Percentiles rank a stretch among this genome's conserved stretches.
These are phyloP conservation scores for Spodoptera exigua DNA, from an alignment of 2,888 invertebrate species.

Conservation along the genomic window DNA sequence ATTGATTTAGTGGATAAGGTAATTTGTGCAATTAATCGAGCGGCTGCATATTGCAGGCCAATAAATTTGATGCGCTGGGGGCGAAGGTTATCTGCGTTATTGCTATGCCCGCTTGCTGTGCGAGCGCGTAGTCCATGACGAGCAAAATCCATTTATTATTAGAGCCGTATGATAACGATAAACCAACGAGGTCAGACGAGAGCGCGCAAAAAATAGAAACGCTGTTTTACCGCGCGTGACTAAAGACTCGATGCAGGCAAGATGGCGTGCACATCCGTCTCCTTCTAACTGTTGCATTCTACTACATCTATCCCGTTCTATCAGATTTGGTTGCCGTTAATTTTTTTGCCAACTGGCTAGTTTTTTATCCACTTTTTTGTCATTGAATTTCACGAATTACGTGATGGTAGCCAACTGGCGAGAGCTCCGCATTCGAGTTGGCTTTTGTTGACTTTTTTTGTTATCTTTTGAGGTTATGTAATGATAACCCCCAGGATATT, in stretches of 20 bases:
- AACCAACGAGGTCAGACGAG: conserved; percentile 87
- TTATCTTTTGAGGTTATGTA: conserved; percentile 64
- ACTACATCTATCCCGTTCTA: conserved; percentile 67
- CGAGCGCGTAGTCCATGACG: conserved; percentile 73
- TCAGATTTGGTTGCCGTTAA: conserved; percentile 79
- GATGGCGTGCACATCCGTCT: conserved; percentile 80
- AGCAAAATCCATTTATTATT: conserved; percentile 84
- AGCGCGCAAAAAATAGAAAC: conserved; percentile 88
- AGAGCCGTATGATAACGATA: conserved; percentile 86
- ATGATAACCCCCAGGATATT: conserved; percentile 57
- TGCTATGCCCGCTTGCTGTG: conserved; percentile 69
- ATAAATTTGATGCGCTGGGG: conserved; percentile 72
- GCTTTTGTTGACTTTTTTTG: conserved; percentile 65
- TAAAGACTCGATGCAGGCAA: conserved; percentile 84
- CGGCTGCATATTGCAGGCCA: conserved; percentile 62
- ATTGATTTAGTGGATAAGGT: conserved; percentile 54
- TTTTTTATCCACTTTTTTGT: conserved; percentile 75
- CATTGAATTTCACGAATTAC: conserved; percentile 82
- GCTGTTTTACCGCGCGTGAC: conserved; percentile 85
- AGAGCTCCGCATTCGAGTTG: conserved; percentile 63
- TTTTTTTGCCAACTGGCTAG: conserved; percentile 76
- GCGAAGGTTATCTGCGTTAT: conserved; percentile 79
- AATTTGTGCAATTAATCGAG: conserved; percentile 57
- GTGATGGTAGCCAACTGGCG: conserved; percentile 74
- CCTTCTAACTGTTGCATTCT: conserved; percentile 66